These are phyloP conservation scores for Dendrocincla fuliginosa DNA, from an alignment of 2,797 vertebrate genomes.

Conservation along the genomic window DNA sequence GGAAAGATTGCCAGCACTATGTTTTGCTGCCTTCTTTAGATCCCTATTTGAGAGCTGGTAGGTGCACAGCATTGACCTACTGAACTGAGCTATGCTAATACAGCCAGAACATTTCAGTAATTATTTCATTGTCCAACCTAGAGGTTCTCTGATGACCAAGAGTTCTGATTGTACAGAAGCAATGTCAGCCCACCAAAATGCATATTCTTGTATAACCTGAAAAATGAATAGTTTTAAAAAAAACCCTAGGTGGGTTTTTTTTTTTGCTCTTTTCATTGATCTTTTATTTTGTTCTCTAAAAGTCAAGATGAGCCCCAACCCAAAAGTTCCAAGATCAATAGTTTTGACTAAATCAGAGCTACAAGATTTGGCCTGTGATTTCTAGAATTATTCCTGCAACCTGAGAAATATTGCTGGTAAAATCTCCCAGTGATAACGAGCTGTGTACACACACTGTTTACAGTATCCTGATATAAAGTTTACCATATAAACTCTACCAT, in stretches of 20 bases:
- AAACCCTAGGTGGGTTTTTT: neutral
- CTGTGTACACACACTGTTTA: neutral
- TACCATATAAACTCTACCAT: neutral
- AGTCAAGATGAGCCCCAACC: neutral
- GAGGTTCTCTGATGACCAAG: neutral
- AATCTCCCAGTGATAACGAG: neutral
- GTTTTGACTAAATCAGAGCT: neutral
- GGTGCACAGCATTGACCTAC: neutral
- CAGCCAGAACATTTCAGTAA: neutral
- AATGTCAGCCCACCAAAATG: neutral
- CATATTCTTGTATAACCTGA: neutral
- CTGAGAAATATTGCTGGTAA: neutral
- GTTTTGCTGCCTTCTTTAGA: neutral
- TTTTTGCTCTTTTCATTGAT: neutral
- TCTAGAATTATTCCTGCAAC: neutral
- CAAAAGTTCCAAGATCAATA: neutral
- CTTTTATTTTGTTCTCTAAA: neutral
- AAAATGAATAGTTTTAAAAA: neutral
- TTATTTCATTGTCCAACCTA: neutral
- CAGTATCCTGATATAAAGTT: neutral
- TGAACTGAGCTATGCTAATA: slow-evolving; percentile 1
- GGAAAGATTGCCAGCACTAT: neutral
- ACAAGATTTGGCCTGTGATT: neutral
- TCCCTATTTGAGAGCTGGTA: neutral
- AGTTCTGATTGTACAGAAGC: neutral